Conservation (phyloP, 2,113 vertebrate genomes). For the Tragulus kanchil region DNA sequence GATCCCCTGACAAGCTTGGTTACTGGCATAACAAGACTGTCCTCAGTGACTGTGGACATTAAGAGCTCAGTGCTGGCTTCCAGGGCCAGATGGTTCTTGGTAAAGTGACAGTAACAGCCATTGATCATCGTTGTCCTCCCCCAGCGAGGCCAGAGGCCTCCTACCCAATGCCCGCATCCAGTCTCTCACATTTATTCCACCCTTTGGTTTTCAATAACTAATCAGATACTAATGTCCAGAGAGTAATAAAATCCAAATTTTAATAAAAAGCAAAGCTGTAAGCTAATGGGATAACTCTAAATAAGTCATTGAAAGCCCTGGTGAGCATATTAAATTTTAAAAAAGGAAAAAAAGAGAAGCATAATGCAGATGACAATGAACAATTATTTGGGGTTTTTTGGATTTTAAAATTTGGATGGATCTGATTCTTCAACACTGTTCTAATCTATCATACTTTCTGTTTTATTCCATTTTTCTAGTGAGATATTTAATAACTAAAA, state of each 20-base stretch:
- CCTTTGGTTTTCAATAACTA: not conserved
- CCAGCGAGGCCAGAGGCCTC: not conserved
- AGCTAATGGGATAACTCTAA: not conserved
- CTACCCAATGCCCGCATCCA: not conserved
- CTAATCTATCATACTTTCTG: not conserved
- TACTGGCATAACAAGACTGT: not conserved
- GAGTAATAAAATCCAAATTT: not conserved
- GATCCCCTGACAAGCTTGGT: not conserved
- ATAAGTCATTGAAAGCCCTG: not conserved
- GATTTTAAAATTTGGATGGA: too few species aligned
- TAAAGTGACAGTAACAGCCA: not conserved
- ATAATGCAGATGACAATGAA: too few species aligned
- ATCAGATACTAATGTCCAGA: not conserved
- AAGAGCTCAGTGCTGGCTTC: not conserved
- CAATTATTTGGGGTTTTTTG: too few species aligned
- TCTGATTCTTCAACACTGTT: slow-evolving; percentile 18
- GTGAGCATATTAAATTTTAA: not conserved
- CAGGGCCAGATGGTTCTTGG: not conserved
- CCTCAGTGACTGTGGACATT: not conserved
- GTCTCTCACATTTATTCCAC: not conserved
- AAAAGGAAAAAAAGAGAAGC: too few species aligned
- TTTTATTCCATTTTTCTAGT: slow-evolving; percentile 37
- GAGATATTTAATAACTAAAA: slow-evolving; percentile 30
- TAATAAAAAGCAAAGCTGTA: slow-evolving; percentile 25
- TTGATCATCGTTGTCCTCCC: not conserved